A percentile compares a stretch with the other conserved stretches of the same genome.
phyloP scores from a whole-genome alignment of 2,797 vertebrate species.

The Acrossocheilus wenchowensis region DNA sequence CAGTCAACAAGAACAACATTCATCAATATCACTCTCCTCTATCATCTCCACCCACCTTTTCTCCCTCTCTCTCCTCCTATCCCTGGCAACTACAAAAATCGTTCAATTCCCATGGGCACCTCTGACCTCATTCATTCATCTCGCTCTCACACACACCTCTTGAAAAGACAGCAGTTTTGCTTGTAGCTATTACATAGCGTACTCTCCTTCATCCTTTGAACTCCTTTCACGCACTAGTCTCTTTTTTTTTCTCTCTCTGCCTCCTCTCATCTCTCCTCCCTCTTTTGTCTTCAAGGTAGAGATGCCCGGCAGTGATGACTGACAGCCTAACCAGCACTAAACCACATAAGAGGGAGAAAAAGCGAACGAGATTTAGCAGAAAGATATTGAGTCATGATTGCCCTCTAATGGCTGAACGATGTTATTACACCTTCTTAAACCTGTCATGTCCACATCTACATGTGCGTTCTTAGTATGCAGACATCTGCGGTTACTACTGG shows the following conservation, averaged over 20 bases:
- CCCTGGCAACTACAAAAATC: constrained; percentile 59
- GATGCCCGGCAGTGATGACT: constrained; percentile 75
- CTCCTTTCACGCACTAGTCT: constrained; percentile 63
- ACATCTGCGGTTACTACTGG: constrained; percentile 1
- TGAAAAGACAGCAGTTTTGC: constrained; percentile 69
- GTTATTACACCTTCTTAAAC: constrained; percentile 48
- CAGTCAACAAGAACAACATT: constrained; percentile 47
- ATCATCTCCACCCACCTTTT: constrained; percentile 4
- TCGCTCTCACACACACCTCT: constrained; percentile 55
- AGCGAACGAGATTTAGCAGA: constrained; percentile 62
- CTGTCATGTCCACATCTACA: background rate
- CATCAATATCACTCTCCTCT: constrained; percentile 56
- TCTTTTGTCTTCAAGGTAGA: constrained; percentile 74
- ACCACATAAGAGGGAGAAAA: constrained; percentile 49
- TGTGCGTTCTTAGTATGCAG: background rate
- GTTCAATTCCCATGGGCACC: constrained; percentile 72
- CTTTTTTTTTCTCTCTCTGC: constrained; percentile 52
- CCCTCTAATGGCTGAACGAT: constrained; percentile 43
- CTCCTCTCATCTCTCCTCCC: constrained; percentile 68
- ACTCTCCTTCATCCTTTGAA: constrained; percentile 63
- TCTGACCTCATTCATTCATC: constrained; percentile 82
- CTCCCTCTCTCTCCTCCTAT: constrained; percentile 37
- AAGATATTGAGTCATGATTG: constrained; percentile 28
- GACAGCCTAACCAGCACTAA: constrained; percentile 72
- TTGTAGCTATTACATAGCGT: constrained; percentile 71